Base-by-base conservation (phyloP, 2,797 vertebrate species). In the Sebastiscus albofasciatus region DNA sequence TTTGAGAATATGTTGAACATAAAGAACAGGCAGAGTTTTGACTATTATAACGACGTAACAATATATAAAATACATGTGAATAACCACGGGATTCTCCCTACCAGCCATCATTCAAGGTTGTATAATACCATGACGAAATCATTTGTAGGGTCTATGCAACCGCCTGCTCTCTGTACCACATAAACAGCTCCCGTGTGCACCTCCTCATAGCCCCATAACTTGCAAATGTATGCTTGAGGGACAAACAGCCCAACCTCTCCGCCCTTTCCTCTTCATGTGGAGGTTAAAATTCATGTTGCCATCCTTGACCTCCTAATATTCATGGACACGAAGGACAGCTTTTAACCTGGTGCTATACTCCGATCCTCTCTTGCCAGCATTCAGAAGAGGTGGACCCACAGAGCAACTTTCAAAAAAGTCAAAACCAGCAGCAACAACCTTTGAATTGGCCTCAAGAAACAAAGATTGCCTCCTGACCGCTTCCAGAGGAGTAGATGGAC, bases 401-500 rank as follows among this genome's bases (percentile, higher is more conserved):
- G 29, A 69, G 36, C 56, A 42, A 36, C 31, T 69, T n/a, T 14
- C 34, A 72, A 16, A 61, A 42, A 66, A 46, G 66, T 64, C 58
- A 46, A 70, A 81, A 62, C 72, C 72, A 12, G n/a, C 33, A 71
- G 42, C 61, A 24, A 6, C 6, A 16, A 89, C 79, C 62, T 89
- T 77, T 81, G 29, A 72, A 42, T 75, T 13, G 69, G 70, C 72
- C 75, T 68, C 27, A 22, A 8, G 59, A 39, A 64, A 72, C 27
- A 24, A 29, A 70, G 54, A 59, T 74, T 16, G 62, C 26, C 34
- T 60, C 29, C 39, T 49, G 74, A 49, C 26, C 5, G 18, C 52
- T 62, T 78, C 14, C 24, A 39, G 46, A 7, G 26, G 9, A 69
- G 54, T 16, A 8, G 68, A 46, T 29, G 56, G 66, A 67, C 52